These are phyloP conservation scores for Hippopotamyrus pictus DNA, from an alignment of 2,797 vertebrate genomes.

Conservation along the genomic window DNA sequence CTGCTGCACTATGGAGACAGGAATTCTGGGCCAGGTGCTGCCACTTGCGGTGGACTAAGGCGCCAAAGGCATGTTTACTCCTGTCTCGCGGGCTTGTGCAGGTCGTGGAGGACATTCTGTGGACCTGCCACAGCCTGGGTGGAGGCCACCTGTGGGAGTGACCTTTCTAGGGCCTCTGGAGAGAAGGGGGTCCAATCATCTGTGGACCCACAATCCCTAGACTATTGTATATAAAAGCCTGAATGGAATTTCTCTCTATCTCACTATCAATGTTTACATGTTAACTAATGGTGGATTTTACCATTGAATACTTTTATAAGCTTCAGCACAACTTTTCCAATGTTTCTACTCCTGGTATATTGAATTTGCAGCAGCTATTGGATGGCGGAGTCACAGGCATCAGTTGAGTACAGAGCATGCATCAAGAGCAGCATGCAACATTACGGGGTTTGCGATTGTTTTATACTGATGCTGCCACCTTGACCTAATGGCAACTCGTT, in stretches of 20 bases:
- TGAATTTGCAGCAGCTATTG: constrained; percentile 40
- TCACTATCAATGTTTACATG: constrained; percentile 76
- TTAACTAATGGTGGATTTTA: constrained; percentile 81
- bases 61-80: constrained; percentile 62
- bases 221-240: constrained; percentile 65
- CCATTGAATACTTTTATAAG: constrained; percentile 90
- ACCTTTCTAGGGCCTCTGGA: not conserved
- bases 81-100: constrained; percentile 41
- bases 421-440: not conserved
- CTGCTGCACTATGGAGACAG: constrained; percentile 50
- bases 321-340: constrained; percentile 73
- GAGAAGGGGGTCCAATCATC: constrained; percentile 24
- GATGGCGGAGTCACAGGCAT: constrained; percentile 48
- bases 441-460: not conserved
- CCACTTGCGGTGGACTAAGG: constrained; percentile 12
- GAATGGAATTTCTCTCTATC: constrained; percentile 37
- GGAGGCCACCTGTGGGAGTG: not conserved
- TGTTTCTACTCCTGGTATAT: constrained; percentile 49
- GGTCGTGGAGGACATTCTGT: constrained; percentile 25
- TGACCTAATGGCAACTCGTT: constrained; percentile 4
- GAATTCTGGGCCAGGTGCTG: not conserved
- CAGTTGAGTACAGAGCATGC: not conserved
- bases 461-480: not conserved
- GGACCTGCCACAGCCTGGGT: not conserved
- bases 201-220: constrained; percentile 41